Base-by-base conservation (phyloP, 2,888 invertebrate species). In the Synergus laeviventris region DNA sequence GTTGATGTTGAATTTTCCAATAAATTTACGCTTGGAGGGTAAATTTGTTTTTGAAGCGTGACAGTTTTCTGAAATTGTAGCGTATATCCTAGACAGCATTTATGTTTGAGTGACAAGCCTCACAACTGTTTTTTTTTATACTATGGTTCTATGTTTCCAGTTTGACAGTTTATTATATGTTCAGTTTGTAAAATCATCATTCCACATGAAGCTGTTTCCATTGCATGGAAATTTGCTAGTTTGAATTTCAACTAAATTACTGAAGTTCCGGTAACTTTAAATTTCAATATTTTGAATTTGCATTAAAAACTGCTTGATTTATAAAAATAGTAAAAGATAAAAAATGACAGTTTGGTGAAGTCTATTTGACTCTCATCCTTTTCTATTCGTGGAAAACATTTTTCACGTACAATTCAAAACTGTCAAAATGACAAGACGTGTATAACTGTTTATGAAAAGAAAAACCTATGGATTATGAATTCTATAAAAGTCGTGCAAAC, bases 1-100 rank as follows among this genome's bases (percentile, higher is more conserved):
- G 49, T 45, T 70, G 45, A 45, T 70, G 66, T 42, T 16, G 45
- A 70, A 70, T 31, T 70, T 66, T 31, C 66, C 61, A 36, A 31
- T 61, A 14, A 61, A 38, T n/a, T 61, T 61, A n/a, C 45, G 31
- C 49, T 70, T 49, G 21, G 16, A 18, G 31, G 31, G 31, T 21
- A 70, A 45, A 42, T 42, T 70, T 70, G 16, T 31, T 70, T 49
- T 45, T 3, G 3, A 7, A 49, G 66, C 45, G n/a, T 31, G 49
- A 70, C 16, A 4, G 16, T 70, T 70, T 70, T 45, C 9, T n/a
- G 16, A 45, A 70, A 70, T 70, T 49, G n/a, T 49, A 14, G 24
- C 14, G 14, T 49, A 31, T 49, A 31, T 66, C 7, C 11, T 45
- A 24, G 66, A 31, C 66, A 66, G 21, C 1, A 8, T 66, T 66